phyloP scores from a whole-genome alignment of 2,888 invertebrate species.

The Diarsia mendica region DNA sequence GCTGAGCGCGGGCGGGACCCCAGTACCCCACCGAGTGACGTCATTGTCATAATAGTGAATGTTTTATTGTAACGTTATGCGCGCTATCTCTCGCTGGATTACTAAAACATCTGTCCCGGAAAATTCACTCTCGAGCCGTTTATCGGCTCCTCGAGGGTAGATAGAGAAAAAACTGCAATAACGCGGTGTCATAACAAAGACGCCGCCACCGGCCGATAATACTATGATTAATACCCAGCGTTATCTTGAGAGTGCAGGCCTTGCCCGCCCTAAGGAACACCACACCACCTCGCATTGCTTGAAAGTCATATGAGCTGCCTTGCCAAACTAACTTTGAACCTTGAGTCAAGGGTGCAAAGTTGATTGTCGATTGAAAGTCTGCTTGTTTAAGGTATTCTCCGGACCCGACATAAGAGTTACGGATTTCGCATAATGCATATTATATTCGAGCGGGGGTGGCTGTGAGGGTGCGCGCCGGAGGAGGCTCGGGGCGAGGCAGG shows the following conservation, averaged over 20 bases:
- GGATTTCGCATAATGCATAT: conserved; percentile 91
- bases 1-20: conserved; percentile 63
- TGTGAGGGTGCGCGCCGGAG: conserved; percentile 69
- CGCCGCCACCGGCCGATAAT: conserved; percentile 88
- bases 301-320: conserved; percentile 60
- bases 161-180: conserved; percentile 90
- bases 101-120: conserved; percentile 90
- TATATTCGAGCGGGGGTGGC: conserved; percentile 84
- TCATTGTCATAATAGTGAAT: conserved; percentile 81
- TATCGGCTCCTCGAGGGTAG: conserved; percentile 86
- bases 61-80: conserved; percentile 81
- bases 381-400: conserved; percentile 83
- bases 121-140: conserved; percentile 88
- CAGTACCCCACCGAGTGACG: conserved; percentile 66
- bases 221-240: conserved; percentile 90
- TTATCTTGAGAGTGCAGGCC: conserved; percentile 90
- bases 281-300: conserved; percentile 61
- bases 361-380: conserved; percentile 44
- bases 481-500: conserved; percentile 67
- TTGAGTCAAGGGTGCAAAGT: conserved; percentile 54
- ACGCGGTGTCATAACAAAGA: conserved; percentile 90
- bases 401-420: conserved; percentile 88
- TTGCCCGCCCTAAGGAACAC: conserved; percentile 77
- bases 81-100: conserved; percentile 77
- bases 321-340: conserved; percentile 42